Evolutionary conservation across 2,888 invertebrate genomes (phyloP).

Genomic region (Silvanus unidentatus): DNA sequence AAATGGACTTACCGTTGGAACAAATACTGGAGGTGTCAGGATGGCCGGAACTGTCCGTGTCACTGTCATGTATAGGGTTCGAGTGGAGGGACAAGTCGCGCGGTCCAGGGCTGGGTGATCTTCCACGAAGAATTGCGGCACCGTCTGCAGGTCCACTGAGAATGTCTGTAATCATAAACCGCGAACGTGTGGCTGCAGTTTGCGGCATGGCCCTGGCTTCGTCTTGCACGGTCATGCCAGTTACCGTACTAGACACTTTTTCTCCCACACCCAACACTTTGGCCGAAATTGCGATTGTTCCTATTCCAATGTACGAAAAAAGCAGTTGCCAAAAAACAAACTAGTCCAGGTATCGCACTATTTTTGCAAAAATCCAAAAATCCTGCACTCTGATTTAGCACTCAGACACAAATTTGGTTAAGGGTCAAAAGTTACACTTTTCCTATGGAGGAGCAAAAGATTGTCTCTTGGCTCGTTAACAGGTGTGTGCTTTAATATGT

Average conservation of each 20-base stretch:
- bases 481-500: conserved; percentile 17
- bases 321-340: not conserved
- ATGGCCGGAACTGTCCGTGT: conserved; percentile 51
- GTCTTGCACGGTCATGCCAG: conserved; percentile 50
- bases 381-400: no score
- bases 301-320: not conserved
- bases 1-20: conserved; percentile 48
- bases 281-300: conserved; percentile 9
- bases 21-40: conserved; percentile 52
- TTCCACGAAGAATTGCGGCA: conserved; percentile 48
- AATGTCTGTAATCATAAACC: conserved; percentile 89
- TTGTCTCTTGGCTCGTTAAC: conserved; percentile 16
- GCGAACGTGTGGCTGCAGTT: conserved; percentile 58
- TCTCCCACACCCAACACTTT: conserved; percentile 45
- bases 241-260: conserved; percentile 41
- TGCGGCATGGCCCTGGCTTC: conserved; percentile 45
- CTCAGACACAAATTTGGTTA: no score
- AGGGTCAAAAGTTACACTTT: no score
- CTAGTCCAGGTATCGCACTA: no score
- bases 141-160: conserved; percentile 61
- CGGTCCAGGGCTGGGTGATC: conserved; percentile 51
- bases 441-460: no score
- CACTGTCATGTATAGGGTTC: conserved; percentile 47
- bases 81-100: conserved; percentile 52
- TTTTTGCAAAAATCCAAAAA: no score